Evolutionary conservation across 2,113 vertebrate genomes (phyloP).

Genomic region (Corapipo altera): DNA sequence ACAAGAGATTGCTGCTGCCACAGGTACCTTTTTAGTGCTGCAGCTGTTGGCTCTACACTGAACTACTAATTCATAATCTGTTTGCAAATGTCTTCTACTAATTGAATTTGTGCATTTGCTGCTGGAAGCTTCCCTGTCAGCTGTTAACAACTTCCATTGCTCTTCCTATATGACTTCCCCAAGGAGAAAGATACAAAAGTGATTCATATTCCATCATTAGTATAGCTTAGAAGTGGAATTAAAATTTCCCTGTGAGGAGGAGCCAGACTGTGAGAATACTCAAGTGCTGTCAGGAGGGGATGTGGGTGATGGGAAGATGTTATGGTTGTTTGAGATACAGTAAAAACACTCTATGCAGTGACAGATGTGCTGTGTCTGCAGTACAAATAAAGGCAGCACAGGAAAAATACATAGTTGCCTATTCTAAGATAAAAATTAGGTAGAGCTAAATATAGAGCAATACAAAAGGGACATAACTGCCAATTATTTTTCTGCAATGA

Average conservation of each 20-base stretch:
- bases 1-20: background rate
- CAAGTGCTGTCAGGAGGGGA: background rate
- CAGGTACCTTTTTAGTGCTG: background rate
- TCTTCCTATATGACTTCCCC: background rate
- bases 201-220: background rate
- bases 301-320: background rate
- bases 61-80: background rate
- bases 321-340: background rate
- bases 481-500: background rate
- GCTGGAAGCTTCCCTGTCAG: background rate
- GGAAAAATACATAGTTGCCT: background rate
- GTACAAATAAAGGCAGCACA: accelerated
- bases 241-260: background rate
- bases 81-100: background rate
- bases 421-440: background rate
- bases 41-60: background rate
- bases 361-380: background rate
- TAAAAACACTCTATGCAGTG: background rate
- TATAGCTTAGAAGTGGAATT: background rate
- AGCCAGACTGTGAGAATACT: background rate
- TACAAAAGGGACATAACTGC: background rate
- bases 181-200: background rate
- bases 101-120: background rate
- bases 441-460: background rate
- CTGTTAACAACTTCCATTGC: background rate